phyloP scores from a whole-genome alignment of 2,797 vertebrate species.

The Coreius guichenoti region DNA sequence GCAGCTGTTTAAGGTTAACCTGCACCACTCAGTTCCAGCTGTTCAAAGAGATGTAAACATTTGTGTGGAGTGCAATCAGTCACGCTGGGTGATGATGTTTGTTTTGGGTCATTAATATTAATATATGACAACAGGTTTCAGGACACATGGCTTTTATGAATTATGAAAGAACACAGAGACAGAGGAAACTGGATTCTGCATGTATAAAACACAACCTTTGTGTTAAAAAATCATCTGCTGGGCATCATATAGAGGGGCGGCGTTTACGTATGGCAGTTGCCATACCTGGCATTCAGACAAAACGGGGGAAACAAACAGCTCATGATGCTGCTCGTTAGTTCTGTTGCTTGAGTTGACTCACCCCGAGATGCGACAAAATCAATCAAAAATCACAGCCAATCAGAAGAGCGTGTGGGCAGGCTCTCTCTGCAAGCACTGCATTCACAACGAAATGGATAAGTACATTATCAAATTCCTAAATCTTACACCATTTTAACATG shows the following conservation, averaged over 20 bases:
- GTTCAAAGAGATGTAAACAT: conserved; percentile 51
- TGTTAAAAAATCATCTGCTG: conserved; percentile 29
- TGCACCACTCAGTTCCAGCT: conserved; percentile 40
- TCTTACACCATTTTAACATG: too few relatives aligned
- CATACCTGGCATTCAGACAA: too few relatives aligned
- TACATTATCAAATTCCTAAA: too few relatives aligned
- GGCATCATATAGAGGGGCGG: neutral
- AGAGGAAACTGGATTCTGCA: neutral
- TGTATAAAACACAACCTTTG: conserved; percentile 70
- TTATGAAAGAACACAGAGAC: conserved; percentile 51
- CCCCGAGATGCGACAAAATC: too few relatives aligned
- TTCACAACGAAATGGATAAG: too few relatives aligned
- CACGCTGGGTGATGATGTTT: conserved; percentile 43
- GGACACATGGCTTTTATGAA: conserved; percentile 48
- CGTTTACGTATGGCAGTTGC: too few relatives aligned
- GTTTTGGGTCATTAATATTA: conserved; percentile 58
- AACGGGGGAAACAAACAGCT: too few relatives aligned
- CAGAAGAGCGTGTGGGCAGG: too few relatives aligned
- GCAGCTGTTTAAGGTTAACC: conserved; percentile 51
- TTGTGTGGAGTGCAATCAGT: conserved; percentile 38
- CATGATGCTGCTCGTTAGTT: too few relatives aligned
- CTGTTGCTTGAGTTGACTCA: too few relatives aligned
- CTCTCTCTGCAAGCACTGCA: too few relatives aligned
- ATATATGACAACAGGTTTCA: conserved; percentile 37
- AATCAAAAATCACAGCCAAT: too few relatives aligned